phyloP scores from a whole-genome alignment of 2,888 invertebrate genomes.

The Calliphora vomitoria region DNA sequence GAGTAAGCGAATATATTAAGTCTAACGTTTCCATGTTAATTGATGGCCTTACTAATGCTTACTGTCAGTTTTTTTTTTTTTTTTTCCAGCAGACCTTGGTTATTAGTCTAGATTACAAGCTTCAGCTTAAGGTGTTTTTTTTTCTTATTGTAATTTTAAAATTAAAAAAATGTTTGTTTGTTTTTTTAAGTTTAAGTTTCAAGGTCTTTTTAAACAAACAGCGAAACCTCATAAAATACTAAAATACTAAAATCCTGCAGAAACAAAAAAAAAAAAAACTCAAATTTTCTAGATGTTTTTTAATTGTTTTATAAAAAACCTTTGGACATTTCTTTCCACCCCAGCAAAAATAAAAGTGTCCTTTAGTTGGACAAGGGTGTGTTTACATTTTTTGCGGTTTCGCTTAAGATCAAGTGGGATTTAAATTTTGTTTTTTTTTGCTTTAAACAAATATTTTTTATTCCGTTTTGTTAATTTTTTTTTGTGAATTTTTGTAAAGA shows the following conservation, averaged over 20 bases:
- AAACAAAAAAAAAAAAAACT: conserved; percentile 1
- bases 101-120: conserved; percentile 33
- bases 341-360: conserved; percentile 5
- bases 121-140: conserved; percentile 4
- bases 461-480: neutral
- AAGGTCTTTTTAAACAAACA: conserved; percentile 11
- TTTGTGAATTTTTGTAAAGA: neutral
- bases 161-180: neutral
- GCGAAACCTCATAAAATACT: neutral
- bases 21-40: neutral
- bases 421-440: conserved; percentile 4
- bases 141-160: neutral
- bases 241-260: neutral
- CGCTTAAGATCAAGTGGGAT: conserved; percentile 43
- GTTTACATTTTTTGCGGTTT: conserved; percentile 51
- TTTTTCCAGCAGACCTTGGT: conserved; percentile 8
- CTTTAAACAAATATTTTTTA: conserved; percentile 1
- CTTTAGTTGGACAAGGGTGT: conserved; percentile 23
- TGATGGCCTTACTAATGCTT: neutral
- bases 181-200: conserved; percentile 19
- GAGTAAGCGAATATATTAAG: neutral
- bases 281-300: neutral
- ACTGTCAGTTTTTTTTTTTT: neutral
- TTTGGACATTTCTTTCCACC: neutral
- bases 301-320: conserved; percentile 38